Conservation (phyloP, 2,113 vertebrate species). For the Smithornis capensis region DNA sequence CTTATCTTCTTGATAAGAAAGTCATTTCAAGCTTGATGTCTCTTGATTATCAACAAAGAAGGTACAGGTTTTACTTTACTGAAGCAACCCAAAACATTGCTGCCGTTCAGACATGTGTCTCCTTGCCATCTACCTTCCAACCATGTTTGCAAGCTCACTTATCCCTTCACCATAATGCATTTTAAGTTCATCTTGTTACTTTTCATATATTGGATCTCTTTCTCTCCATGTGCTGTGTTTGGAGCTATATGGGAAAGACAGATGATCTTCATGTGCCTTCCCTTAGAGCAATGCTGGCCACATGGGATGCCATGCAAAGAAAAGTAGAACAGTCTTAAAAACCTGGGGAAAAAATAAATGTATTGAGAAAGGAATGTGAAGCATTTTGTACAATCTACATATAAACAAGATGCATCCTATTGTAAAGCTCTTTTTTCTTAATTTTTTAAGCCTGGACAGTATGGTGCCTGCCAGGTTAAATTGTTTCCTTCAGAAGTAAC, state of each 20-base stretch:
- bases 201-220: neutral
- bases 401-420: neutral
- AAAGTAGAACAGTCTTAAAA: neutral
- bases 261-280: neutral
- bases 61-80: neutral
- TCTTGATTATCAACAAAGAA: neutral
- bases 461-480: neutral
- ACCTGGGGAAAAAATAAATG: neutral
- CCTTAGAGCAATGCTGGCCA: neutral
- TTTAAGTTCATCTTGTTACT: neutral
- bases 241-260: neutral
- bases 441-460: neutral
- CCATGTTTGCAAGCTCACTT: neutral
- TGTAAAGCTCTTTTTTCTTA: neutral
- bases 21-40: neutral
- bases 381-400: neutral
- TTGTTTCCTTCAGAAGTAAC: neutral
- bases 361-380: neutral
- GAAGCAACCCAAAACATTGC: neutral
- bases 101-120: fast-evolving
- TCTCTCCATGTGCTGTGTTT: neutral
- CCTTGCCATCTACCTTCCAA: neutral
- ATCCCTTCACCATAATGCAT: neutral
- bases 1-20: neutral
- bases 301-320: neutral